Evolutionary conservation across 2,797 vertebrate species (phyloP), one percentile per base, ranked within the genome.

Genomic region (Mionectes olivaceus): DNA sequence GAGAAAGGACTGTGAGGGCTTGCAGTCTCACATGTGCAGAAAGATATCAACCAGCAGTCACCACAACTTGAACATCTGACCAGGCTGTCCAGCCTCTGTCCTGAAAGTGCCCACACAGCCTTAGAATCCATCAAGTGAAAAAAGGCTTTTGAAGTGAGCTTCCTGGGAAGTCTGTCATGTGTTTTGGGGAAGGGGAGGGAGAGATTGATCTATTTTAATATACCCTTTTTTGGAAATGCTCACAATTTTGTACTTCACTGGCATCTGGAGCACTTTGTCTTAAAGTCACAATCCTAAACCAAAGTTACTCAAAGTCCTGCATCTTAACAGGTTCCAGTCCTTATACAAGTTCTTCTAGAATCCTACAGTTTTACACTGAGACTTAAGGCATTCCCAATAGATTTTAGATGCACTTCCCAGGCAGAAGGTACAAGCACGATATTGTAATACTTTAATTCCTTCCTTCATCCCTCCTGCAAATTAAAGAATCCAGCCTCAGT

Each of bases 391-490:
- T 88, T 93, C 41, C 19, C 44, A 86, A 43, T 4, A 65, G 59
- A 52, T 85, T 79, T 84, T 43, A 67, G 37, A 70, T 60, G 37
- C 22, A 76, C 39, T 68, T 25, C 57, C 55, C 43, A 73, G 43
- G 57, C 11, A 75, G n/a, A 67, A 75, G 57, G 15, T 33, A 82
- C 1, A 4, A 70, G 41, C 75, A 89, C 16, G 28, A 76, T 35
- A 90, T 1, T 89, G 50, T 49, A 90, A 43, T 41, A 68, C 43
- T 76, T 90, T 35, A 30, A 52, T 52, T 90, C 55, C 59, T 55
- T 82, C 43, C 94, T 55, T 77, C 85, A 88, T 77, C 28, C 37
- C 61, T 91, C 73, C 59, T 90, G 77, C 74, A 73, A 93, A 83
- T 57, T 41, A 70, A 90, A 80, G 61, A 91, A 35, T n/a, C 50